Evolutionary conservation across 2,113 vertebrate species (phyloP).

Genomic region (Dasypus novemcinctus): DNA sequence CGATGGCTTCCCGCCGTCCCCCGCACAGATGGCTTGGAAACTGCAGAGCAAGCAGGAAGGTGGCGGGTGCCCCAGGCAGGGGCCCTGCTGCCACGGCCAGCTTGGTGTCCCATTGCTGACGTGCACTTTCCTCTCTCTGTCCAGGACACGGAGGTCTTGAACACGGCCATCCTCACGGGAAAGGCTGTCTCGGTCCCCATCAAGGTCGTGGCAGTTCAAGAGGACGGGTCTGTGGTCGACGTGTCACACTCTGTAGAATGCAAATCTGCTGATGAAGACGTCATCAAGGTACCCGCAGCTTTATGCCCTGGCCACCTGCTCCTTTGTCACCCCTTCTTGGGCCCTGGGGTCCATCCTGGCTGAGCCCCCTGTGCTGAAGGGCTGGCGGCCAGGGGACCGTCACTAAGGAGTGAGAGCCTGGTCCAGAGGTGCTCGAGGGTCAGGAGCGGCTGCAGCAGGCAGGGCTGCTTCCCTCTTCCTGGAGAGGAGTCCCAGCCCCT

Average conservation of each 20-base stretch:
- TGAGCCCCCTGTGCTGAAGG: no score
- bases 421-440: neutral
- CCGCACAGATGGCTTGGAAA: rapidly evolving
- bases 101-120: rapidly evolving
- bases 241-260: slow-evolving; percentile 81
- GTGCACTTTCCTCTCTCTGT: rapidly evolving
- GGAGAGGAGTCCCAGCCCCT: neutral
- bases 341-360: neutral
- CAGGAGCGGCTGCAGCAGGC: no score
- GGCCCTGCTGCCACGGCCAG: rapidly evolving
- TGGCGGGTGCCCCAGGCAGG: rapidly evolving
- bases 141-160: slow-evolving; percentile 84
- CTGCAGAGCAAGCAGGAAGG: neutral
- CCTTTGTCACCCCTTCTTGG: neutral
- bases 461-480: no score
- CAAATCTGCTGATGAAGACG: slow-evolving; percentile 83
- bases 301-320: rapidly evolving
- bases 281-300: slow-evolving; percentile 81
- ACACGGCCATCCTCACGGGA: slow-evolving; percentile 85
- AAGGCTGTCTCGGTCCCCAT: slow-evolving; percentile 80
- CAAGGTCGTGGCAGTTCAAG: slow-evolving; percentile 83
- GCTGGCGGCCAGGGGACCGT: neutral
- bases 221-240: slow-evolving; percentile 81
- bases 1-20: no score
- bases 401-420: neutral